Conservation (phyloP, 2,888 invertebrate genomes). For the Bhutanitis thaidina region DNA sequence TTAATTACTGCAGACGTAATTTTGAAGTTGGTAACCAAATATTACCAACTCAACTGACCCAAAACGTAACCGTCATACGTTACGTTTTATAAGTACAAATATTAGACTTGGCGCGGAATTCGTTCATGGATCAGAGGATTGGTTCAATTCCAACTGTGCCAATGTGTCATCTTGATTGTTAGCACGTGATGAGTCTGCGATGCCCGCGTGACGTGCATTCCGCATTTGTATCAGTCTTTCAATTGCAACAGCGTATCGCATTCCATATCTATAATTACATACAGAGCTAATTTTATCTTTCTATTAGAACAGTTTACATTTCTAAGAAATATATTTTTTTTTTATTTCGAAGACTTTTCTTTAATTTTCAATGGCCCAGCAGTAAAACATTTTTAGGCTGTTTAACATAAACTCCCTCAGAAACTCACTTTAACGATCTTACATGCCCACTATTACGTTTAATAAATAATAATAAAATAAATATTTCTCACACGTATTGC, state of each 20-base stretch:
- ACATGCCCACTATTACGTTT: no score
- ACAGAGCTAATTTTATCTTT: no score
- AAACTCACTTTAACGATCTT: no score
- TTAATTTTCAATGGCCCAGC: no score
- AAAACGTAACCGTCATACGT: not conserved
- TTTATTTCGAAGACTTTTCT: no score
- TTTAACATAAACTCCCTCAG: no score
- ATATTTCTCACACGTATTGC: no score
- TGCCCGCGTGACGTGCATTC: not conserved
- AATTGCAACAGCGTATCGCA: not conserved
- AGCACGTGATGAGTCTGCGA: not conserved
- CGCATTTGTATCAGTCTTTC: not conserved
- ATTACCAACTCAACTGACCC: not conserved
- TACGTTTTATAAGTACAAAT: not conserved
- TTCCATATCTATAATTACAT: not conserved
- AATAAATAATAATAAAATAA: no score
- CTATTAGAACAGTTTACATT: no score
- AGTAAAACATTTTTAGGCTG: no score
- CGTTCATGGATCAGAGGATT: conserved; percentile 9
- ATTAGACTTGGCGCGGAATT: conserved; percentile 6
- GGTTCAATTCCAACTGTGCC: conserved; percentile 13
- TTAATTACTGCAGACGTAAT: no score
- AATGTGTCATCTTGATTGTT: conserved; percentile 5
- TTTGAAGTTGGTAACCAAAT: not conserved
- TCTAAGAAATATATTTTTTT: not conserved